A percentile compares a stretch with the other conserved stretches of the same genome.
These are phyloP conservation scores for Oreohelix idahoensis DNA, from an alignment of 1,140 invertebrate species.

Conservation along the genomic window DNA sequence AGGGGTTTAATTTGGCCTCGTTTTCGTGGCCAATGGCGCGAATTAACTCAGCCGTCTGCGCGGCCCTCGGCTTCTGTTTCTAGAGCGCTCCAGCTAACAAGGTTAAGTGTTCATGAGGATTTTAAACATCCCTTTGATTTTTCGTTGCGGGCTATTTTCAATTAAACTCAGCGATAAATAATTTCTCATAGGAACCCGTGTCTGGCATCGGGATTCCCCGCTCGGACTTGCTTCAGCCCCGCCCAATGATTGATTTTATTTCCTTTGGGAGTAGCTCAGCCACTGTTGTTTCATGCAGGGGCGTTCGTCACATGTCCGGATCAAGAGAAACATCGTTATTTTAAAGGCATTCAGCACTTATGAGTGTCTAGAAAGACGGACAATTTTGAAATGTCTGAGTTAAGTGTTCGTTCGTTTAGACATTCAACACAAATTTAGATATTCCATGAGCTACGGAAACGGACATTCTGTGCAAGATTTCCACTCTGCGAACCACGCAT, in stretches of 20 bases:
- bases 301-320: neutral
- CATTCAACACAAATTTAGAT: neutral
- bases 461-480: neutral
- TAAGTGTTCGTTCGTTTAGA: neutral
- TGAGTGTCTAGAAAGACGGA: neutral
- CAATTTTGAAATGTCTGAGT: neutral
- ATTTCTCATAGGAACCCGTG: slow-evolving; percentile 34
- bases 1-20: slow-evolving; percentile 38
- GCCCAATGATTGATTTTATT: slow-evolving; percentile 38
- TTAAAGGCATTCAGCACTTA: neutral
- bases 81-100: slow-evolving; percentile 18
- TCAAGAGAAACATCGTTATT: neutral
- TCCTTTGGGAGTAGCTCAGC: slow-evolving; percentile 8
- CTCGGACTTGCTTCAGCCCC: neutral
- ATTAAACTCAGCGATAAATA: slow-evolving; percentile 38
- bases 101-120: slow-evolving; percentile 34
- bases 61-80: slow-evolving; percentile 29
- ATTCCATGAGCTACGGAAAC: neutral
- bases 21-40: slow-evolving; percentile 36
- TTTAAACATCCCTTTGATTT: slow-evolving; percentile 40
- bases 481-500: neutral
- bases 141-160: slow-evolving; percentile 32
- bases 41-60: slow-evolving; percentile 40
- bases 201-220: slow-evolving; percentile 22
- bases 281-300: neutral